Evolutionary conservation across 2,888 invertebrate species (phyloP).

Genomic region (Philereme vetulata): DNA sequence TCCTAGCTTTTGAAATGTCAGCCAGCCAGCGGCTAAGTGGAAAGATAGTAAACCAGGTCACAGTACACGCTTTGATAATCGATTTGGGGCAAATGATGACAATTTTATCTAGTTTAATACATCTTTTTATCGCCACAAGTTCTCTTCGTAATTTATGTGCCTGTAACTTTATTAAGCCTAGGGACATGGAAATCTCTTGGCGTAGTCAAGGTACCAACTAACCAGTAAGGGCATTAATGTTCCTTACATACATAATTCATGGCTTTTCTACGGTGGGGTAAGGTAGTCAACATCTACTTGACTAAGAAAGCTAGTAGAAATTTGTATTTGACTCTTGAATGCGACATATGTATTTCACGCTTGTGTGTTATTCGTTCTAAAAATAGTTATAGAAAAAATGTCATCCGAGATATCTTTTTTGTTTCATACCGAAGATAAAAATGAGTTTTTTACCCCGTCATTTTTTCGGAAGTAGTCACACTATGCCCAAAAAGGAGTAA

Average conservation of each 20-base stretch:
- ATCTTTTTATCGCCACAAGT: constrained; percentile 14
- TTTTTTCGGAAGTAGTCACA: no score
- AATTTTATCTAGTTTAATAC: constrained; percentile 26
- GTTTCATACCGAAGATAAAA: no score
- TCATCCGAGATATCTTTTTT: no score
- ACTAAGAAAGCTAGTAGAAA: no score
- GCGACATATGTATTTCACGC: no score
- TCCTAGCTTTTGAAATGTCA: constrained; percentile 22
- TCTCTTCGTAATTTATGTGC: constrained; percentile 20
- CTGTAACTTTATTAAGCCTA: constrained; percentile 15
- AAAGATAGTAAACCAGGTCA: constrained; percentile 38
- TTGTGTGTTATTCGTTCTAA: no score
- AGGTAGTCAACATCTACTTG: not conserved
- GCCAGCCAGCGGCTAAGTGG: constrained; percentile 46
- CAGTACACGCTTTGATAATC: constrained; percentile 36
- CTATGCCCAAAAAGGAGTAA: no score
- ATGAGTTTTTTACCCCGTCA: no score
- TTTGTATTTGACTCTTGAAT: no score
- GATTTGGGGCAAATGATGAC: constrained; percentile 41
- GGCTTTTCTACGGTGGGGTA: not conserved
- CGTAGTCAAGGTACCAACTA: constrained; percentile 16
- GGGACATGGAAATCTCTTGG: constrained; percentile 11
- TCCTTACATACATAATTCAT: constrained; percentile 18
- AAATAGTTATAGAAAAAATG: no score
- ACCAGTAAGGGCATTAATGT: constrained; percentile 15